Evolutionary conservation across 2,113 vertebrate species (phyloP).

Genomic region (Calidris pygmaea): DNA sequence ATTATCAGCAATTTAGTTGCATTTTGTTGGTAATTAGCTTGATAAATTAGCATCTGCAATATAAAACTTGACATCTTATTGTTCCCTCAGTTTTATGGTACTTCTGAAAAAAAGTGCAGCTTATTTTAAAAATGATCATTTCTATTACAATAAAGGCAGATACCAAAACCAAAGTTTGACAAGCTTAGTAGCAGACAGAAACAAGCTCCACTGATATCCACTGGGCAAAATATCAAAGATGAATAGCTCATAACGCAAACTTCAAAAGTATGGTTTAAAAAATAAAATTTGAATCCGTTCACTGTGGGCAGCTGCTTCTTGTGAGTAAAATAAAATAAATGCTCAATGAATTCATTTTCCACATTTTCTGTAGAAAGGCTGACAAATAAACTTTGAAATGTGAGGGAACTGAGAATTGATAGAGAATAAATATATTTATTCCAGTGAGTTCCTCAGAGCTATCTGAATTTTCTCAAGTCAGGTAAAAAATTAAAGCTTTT

Average conservation of each 20-base stretch:
- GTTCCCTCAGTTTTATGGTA: constrained; percentile 74
- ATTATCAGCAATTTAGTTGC: constrained; percentile 79
- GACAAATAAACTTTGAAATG: constrained; percentile 46
- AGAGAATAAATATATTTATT: constrained; percentile 41
- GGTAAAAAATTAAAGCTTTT: constrained; percentile 35
- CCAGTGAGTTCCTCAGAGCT: background rate
- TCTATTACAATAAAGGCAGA: constrained; percentile 67
- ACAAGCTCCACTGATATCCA: constrained; percentile 61
- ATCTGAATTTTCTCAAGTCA: constrained; percentile 39
- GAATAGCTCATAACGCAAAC: constrained; percentile 59
- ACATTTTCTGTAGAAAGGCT: constrained; percentile 46
- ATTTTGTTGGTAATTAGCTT: constrained; percentile 82
- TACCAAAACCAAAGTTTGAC: constrained; percentile 74
- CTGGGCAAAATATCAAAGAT: constrained; percentile 77
- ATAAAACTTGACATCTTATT: constrained; percentile 80
- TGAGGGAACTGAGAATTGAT: constrained; percentile 20
- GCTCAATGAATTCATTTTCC: constrained; percentile 56
- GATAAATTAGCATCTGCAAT: constrained; percentile 81
- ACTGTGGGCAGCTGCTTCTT: constrained; percentile 65
- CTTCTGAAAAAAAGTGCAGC: constrained; percentile 61
- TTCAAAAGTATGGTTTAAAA: constrained; percentile 70
- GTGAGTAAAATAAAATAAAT: constrained; percentile 52
- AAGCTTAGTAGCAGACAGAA: constrained; percentile 62
- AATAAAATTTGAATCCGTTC: constrained; percentile 59
- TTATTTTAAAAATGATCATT: constrained; percentile 72